A percentile compares a stretch with the other conserved stretches of the same genome.
Conservation (phyloP, 1,140 invertebrate genomes). For the Dryas iulia region DNA sequence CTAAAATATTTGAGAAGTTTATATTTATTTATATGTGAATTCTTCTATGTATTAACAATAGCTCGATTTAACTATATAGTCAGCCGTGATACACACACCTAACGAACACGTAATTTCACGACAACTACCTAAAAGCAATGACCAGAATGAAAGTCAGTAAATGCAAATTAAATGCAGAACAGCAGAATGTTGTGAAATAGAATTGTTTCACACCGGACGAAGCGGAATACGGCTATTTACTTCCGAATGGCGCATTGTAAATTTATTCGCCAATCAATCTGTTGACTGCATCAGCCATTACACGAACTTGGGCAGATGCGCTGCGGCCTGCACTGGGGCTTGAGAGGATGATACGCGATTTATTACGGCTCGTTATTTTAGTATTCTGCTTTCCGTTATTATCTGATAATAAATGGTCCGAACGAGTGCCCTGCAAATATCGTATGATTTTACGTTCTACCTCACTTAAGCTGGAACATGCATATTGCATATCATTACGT, state of each 20-base stretch:
- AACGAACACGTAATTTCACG: neutral
- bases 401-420: constrained; percentile 2
- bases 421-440: neutral
- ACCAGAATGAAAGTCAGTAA: neutral
- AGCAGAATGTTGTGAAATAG: constrained; percentile 25
- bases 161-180: constrained; percentile 16
- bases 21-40: no score
- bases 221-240: constrained; percentile 29
- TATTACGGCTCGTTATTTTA: constrained; percentile 9
- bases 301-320: constrained; percentile 14
- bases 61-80: no score
- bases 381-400: neutral
- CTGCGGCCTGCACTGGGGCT: constrained; percentile 16
- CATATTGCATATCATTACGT: no score
- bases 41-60: no score
- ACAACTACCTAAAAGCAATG: neutral
- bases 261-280: constrained; percentile 34
- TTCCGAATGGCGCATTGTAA: constrained; percentile 25
- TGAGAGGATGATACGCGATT: constrained; percentile 12
- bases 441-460: neutral
- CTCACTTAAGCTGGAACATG: neutral
- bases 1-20: no score
- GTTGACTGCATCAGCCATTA: constrained; percentile 25
- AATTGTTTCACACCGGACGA: constrained; percentile 24
- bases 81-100: no score